Base-by-base conservation (phyloP, 2,113 vertebrate genomes). In the Myotis brandtii region DNA sequence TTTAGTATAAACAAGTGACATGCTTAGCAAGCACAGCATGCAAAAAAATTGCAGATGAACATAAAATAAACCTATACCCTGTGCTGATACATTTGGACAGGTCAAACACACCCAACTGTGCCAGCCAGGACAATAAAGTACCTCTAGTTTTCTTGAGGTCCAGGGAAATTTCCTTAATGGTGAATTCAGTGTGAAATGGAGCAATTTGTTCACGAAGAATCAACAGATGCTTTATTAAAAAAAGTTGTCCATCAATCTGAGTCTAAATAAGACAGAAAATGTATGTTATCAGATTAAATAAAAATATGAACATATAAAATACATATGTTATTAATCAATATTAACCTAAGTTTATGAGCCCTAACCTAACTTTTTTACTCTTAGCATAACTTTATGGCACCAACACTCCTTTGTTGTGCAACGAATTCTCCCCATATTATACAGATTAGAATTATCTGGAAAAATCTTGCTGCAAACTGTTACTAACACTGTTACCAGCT, bases 91-190 rank as follows among this genome's bases (percentile, higher is more conserved):
- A 97, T 82, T n/a, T 96, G 96, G 97, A 97, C 66, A 97, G 81
- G 88, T 79, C 17, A 95, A 86, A 86, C 6, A 86, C 86, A 93
- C 89, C 97, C 98, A 97, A 37, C 21, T 98, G 97, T 96, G 95
- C 43, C 97, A 97, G 97, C 97, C 98, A 99, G 97, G 97, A 93
- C 97, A 97, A 96, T 84, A 89, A 46, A 98, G 98, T 99, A 99
- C 99, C 99, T 99, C 99, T 99, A 95, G 99, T 99, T 99, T 99
- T 99, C 99, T 99, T 99, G 98, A 99, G 99, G 98, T 99, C 99
- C 99, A 99, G 99, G 97, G 99, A 99, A 99, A 99, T 99, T 98
- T 99, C 99, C 98, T 99, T 99, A 99, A 99, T 99, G 99, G 99
- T 99, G 98, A 99, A 99, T 98, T 99, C 99, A 83, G 99, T 99